Base-by-base conservation (phyloP, 1,140 invertebrate genomes). In the Listronotus oregonensis region DNA sequence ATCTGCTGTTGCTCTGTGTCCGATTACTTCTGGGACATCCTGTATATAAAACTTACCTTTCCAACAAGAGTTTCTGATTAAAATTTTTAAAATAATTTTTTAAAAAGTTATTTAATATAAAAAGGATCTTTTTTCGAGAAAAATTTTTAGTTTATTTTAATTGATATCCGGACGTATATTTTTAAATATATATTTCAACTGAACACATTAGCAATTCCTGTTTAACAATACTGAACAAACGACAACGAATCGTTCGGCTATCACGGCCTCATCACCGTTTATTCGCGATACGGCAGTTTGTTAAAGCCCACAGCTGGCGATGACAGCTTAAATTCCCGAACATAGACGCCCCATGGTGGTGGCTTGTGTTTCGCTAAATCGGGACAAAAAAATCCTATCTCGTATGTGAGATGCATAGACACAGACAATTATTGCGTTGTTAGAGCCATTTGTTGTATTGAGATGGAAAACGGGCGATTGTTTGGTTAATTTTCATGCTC, bases 261-360 rank as follows among this genome's bases (percentile, higher is more conserved):
- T 49, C 6, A 21, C 15, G 46, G 18, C 58, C 14, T 66, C 56
- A 66, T 61, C 71, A 59, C 54, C 68, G 71, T 72, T 72, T 72
- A 72, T 72, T 72, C 68, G 66, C 66, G 71, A 72, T 72, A 72
- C 70, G 69, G 66, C 65, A 73, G 70, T 73, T 73, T 71, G 70
- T 73, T 71, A 70, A 59, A 61, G 70, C 63, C 18, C 49, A 52
- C 71, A 73, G 71, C 71, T 73, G 71, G 46, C 55, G 64, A 57
- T 71, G 71, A 71, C 70, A 70, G 64, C 43, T 66, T 64, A 52
- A 65, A 63, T 71, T 71, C 71, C 54, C 71, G 67, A 71, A 61
- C 71, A 71, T 64, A 67, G 64, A 52, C 34, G 50, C 50, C 18
- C 34, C 50, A 34, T 21, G 34, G 47, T 54, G 37, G 34, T n/a